Conservation (phyloP, 2,113 vertebrate species). For the Ptyas mucosa region DNA sequence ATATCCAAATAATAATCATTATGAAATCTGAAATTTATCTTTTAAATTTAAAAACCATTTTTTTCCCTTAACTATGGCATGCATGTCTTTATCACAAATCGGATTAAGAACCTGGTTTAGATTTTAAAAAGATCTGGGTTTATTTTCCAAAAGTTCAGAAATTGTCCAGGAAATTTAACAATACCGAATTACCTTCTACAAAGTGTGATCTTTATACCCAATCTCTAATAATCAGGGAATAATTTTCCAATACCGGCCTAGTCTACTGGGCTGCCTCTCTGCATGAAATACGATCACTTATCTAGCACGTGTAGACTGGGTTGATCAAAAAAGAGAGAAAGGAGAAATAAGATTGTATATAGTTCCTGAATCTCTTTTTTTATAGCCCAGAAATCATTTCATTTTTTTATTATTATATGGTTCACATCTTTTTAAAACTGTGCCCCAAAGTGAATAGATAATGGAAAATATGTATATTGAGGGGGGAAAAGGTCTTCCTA, state of each 20-base stretch:
- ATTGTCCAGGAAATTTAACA: background rate
- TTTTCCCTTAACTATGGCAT: slow-evolving; percentile 3
- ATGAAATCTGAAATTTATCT: background rate
- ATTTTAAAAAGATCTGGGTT: background rate
- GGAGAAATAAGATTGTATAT: background rate
- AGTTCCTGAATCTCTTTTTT: background rate
- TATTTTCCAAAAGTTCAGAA: background rate
- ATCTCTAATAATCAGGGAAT: background rate
- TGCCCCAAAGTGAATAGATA: background rate
- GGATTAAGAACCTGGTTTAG: background rate
- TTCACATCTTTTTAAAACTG: background rate
- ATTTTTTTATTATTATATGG: background rate
- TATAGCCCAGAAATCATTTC: background rate
- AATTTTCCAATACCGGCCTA: background rate
- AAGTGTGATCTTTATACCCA: background rate
- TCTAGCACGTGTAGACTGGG: background rate
- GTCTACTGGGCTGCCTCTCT: background rate
- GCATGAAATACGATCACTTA: background rate
- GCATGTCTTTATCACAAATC: background rate
- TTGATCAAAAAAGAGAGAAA: background rate
- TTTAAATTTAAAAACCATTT: fast-evolving
- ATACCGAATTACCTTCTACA: background rate
- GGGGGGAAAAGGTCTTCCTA: background rate
- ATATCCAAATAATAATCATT: slow-evolving; percentile 23
- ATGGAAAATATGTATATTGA: background rate